phyloP scores from a whole-genome alignment of 1,140 invertebrate species.

The Drosophila baimaii region DNA sequence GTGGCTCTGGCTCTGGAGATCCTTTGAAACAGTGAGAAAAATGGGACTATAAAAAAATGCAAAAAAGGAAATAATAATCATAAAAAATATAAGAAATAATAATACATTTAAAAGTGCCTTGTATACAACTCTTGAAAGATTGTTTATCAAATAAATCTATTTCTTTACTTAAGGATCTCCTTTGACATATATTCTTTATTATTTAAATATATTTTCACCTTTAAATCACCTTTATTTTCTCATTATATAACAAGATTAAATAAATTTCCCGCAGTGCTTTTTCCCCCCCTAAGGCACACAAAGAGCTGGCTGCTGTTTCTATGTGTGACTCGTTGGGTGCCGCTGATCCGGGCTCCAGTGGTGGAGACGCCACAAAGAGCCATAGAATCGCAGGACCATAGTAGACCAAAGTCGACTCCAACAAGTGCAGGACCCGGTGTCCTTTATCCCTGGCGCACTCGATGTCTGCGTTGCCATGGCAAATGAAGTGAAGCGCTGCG shows the following conservation, averaged over 20 bases:
- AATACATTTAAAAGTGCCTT: too few species aligned
- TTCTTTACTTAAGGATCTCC: not conserved
- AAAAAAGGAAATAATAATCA: not conserved
- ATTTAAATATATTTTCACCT: not conserved
- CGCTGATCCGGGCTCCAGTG: constrained; percentile 29
- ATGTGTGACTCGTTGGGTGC: constrained; percentile 7
- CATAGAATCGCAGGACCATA: constrained; percentile 3
- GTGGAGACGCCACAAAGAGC: constrained; percentile 30
- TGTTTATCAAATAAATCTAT: not conserved
- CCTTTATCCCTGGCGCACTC: constrained; percentile 16
- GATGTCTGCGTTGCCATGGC: constrained; percentile 37
- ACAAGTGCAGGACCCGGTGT: constrained; percentile 39
- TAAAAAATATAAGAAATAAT: too few species aligned
- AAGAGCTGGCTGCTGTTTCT: constrained; percentile 18
- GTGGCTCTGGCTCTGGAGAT: constrained; percentile 1
- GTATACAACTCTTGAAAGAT: too few species aligned
- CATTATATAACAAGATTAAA: not conserved
- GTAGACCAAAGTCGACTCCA: constrained; percentile 20
- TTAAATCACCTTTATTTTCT: not conserved
- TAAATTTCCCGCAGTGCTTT: constrained; percentile 7
- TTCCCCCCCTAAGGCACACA: not conserved
- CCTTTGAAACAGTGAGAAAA: constrained; percentile 22
- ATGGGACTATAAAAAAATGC: accelerated
- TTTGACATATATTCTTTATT: not conserved
- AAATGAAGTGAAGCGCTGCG: constrained; percentile 63